These are phyloP conservation scores for Moxostoma hubbsi DNA, from an alignment of 2,797 vertebrate species.

Conservation along the genomic window DNA sequence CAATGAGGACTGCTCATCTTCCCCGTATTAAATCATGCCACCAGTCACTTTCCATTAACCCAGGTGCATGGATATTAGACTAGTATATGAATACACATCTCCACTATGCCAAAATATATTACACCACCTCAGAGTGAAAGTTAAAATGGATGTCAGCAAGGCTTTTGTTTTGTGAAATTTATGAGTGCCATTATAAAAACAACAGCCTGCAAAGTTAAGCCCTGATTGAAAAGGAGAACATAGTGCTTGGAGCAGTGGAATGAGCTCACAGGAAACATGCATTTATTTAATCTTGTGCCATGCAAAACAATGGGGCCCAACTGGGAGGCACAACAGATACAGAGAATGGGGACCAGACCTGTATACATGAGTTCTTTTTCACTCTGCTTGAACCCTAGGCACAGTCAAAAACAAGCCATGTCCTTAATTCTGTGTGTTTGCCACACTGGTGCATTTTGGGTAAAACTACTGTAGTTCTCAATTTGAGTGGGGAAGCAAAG, in stretches of 20 bases:
- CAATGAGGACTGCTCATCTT: constrained; percentile 8
- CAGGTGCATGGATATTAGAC: constrained; percentile 45
- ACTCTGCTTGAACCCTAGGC: constrained; percentile 44
- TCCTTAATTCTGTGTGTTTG: constrained; percentile 17
- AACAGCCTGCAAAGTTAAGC: constrained; percentile 66
- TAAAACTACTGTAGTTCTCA: neutral
- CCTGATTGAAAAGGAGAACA: constrained; percentile 72
- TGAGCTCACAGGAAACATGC: constrained; percentile 65
- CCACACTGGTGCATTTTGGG: neutral
- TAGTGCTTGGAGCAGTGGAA: constrained; percentile 71
- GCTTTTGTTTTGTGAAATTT: constrained; percentile 68
- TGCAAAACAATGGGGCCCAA: constrained; percentile 73
- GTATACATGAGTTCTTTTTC: constrained; percentile 51
- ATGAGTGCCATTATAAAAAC: constrained; percentile 72
- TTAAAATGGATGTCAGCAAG: constrained; percentile 63
- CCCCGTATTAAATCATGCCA: constrained; percentile 43
- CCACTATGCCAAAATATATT: constrained; percentile 36
- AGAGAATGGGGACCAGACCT: constrained; percentile 49
- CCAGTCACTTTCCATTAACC: constrained; percentile 34
- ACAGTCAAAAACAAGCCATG: constrained; percentile 34
- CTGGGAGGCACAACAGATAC: constrained; percentile 66
- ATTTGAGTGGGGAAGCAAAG: no score
- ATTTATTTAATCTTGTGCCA: constrained; percentile 68
- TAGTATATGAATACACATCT: constrained; percentile 41
- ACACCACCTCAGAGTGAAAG: constrained; percentile 46